phyloP scores from a whole-genome alignment of 2,888 invertebrate species.

The Andrena bucephala region DNA sequence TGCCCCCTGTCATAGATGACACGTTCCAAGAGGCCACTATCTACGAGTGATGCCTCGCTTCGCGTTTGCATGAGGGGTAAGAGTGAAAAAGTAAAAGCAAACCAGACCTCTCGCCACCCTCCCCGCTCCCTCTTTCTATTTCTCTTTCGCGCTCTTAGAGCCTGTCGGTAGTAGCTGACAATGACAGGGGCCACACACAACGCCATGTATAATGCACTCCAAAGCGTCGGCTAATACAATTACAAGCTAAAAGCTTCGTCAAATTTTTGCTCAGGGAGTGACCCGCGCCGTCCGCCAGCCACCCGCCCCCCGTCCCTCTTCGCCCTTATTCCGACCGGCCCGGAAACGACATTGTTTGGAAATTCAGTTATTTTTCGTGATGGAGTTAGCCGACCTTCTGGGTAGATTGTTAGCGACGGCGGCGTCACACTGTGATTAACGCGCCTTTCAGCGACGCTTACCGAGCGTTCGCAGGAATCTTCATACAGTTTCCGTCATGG shows the following conservation, averaged over 20 bases:
- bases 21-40: conserved; percentile 68
- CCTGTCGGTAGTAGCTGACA: conserved; percentile 72
- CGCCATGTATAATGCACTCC: conserved; percentile 77
- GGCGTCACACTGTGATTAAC: conserved; percentile 55
- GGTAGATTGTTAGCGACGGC: conserved; percentile 70
- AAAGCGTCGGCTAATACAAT: conserved; percentile 80
- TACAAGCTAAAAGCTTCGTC: conserved; percentile 81
- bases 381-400: conserved; percentile 65
- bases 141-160: conserved; percentile 52
- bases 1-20: conserved; percentile 71
- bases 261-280: conserved; percentile 75
- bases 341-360: conserved; percentile 79
- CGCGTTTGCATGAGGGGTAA: conserved; percentile 66
- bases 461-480: background rate
- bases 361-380: conserved; percentile 78
- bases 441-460: background rate
- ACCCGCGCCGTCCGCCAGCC: conserved; percentile 51
- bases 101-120: conserved; percentile 38
- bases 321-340: background rate
- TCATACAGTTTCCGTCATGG: background rate
- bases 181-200: conserved; percentile 78
- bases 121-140: conserved; percentile 19
- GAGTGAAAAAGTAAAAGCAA: conserved; percentile 63
- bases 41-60: conserved; percentile 49
- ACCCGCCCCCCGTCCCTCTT: background rate